A percentile compares a stretch with the other conserved stretches of the same genome.
Evolutionary conservation across 2,797 vertebrate genomes (phyloP).

Genomic region (Enteromius anoplus): DNA sequence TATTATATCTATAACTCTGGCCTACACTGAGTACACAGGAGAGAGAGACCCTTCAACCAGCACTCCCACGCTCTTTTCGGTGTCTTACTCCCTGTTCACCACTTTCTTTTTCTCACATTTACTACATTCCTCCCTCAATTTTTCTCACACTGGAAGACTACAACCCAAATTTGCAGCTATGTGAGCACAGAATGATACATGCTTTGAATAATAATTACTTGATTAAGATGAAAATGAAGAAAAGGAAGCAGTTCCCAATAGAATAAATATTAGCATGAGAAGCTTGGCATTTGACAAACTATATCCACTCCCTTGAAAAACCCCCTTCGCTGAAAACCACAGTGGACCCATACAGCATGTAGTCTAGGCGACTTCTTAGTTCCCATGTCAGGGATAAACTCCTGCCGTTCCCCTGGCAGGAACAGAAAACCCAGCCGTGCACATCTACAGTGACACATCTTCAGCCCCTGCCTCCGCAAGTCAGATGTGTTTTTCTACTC

Average conservation of each 20-base stretch:
- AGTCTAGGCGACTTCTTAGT: conserved; percentile 40
- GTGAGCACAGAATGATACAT: conserved; percentile 50
- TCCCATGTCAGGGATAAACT: conserved; percentile 52
- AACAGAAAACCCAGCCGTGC: conserved; percentile 50
- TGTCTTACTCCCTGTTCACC: conserved; percentile 16
- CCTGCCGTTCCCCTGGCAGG: conserved; percentile 49
- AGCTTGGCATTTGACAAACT: conserved; percentile 12
- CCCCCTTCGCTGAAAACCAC: conserved; percentile 61
- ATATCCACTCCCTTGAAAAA: conserved; percentile 52
- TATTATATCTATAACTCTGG: conserved; percentile 1
- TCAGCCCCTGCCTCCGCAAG: conserved; percentile 31
- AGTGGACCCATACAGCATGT: conserved; percentile 49
- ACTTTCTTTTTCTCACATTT: conserved; percentile 11
- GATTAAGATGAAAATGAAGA: conserved; percentile 41
- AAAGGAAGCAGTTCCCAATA: conserved; percentile 16
- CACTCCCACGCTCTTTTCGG: conserved; percentile 70
- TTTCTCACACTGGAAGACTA: conserved; percentile 62
- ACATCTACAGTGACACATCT: conserved; percentile 49
- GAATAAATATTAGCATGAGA: conserved; percentile 17
- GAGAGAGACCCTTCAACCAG: conserved; percentile 58
- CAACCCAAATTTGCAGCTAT: conserved; percentile 64
- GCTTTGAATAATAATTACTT: conserved; percentile 27
- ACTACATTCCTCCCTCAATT: conserved; percentile 7
- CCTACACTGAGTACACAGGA: conserved; percentile 57
- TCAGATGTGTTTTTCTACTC: conserved; percentile 51